Evolutionary conservation across 2,888 invertebrate species (phyloP), one percentile per base, ranked within the genome.

Genomic region (Alsophila aescularia): DNA sequence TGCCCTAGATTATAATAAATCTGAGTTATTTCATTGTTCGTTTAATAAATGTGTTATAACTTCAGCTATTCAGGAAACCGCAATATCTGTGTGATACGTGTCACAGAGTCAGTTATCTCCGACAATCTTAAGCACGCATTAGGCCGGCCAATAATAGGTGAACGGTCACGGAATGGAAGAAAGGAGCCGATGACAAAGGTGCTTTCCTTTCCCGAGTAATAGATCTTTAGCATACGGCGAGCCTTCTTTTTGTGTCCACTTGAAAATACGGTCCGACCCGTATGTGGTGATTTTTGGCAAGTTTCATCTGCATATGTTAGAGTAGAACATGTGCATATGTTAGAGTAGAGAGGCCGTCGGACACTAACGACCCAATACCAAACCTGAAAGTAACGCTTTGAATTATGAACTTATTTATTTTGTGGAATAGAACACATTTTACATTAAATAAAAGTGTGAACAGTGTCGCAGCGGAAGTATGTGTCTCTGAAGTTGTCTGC

Each of bases 141-240:
- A 74, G 64, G 61, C 66, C 45, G 55, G 63, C 69, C 71, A 73
- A 76, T 78, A 75, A 73, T 67, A 70, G n/a, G n/a, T n/a, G n/a
- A 75, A 72, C 73, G 76, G 77, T 70, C 70, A 68, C 73, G 71
- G 62, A 60, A 62, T 58, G 66, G 69, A 69, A 62, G 74, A 76
- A 77, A 62, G 56, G 35, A 67, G 50, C 57, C 62, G 69, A 60
- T 72, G 76, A 75, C 72, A 67, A 51, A 66, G 65, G 62, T 29
- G 47, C 57, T 60, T 60, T 60, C 60, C 53, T 50, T n/a, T 56
- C 55, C 39, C 53, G 53, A 62, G 67, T 70, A 66, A 64, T 65
- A 60, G 52, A 31, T 29, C 62, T 47, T 61, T 58, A 53, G 48
- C 57, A 45, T 52, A 51, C 16, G 16, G 31, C 53, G 49, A 44